These are phyloP conservation scores for Colossoma macropomum DNA, from an alignment of 2,113 vertebrate species.

Conservation along the genomic window DNA sequence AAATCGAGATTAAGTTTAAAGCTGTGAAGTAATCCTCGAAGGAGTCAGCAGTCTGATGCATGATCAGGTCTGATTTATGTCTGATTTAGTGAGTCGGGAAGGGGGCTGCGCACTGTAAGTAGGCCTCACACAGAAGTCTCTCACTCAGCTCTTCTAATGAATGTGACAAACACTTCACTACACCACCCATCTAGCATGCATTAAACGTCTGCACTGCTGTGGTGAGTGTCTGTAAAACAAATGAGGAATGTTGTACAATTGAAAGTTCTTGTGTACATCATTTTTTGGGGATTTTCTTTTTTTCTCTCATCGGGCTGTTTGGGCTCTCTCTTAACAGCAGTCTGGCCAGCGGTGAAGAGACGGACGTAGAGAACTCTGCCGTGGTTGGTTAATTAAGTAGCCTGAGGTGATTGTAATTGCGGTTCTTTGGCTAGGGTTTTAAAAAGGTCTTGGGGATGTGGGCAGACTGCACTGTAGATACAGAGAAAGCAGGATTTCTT, in stretches of 20 bases:
- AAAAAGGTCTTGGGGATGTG: slow-evolving; percentile 12
- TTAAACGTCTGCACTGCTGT: slow-evolving; percentile 34
- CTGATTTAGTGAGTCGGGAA: not conserved
- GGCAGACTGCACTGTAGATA: slow-evolving; percentile 44
- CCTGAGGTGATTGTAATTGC: not conserved
- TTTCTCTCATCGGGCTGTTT: not conserved
- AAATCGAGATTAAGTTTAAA: no score
- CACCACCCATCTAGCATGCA: slow-evolving; percentile 19
- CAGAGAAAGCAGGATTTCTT: slow-evolving; percentile 75
- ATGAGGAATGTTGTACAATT: slow-evolving; percentile 1
- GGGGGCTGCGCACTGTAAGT: not conserved
- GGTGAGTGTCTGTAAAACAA: slow-evolving; percentile 2
- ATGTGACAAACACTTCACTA: slow-evolving; percentile 1
- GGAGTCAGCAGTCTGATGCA: not conserved
- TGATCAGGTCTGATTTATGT: not conserved
- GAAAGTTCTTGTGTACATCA: not conserved
- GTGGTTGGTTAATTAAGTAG: not conserved
- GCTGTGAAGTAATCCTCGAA: no score
- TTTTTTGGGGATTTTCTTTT: not conserved
- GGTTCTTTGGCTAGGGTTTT: slow-evolving; percentile 42
- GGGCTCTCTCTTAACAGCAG: not conserved
- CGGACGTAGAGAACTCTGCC: not conserved
- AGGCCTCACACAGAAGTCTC: not conserved
- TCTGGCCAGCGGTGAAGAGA: not conserved
- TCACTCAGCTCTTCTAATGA: slow-evolving; percentile 23